Conservation (phyloP, 2,113 vertebrate species). For the Syngnathus scovelli region DNA sequence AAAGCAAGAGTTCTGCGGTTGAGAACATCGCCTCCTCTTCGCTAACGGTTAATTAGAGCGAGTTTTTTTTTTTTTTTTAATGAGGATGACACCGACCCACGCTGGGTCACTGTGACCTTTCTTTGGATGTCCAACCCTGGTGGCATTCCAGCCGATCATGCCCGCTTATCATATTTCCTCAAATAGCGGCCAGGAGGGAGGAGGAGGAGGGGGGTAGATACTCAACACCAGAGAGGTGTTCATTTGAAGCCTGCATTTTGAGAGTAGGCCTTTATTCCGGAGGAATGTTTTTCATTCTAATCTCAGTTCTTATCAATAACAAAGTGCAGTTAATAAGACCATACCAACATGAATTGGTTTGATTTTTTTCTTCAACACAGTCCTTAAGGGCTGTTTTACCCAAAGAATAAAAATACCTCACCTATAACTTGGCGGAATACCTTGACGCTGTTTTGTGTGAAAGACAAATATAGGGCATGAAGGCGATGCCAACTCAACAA, state of each 20-base stretch:
- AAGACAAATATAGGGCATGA: too few species aligned
- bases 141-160: conserved; percentile 32
- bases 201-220: too few species aligned
- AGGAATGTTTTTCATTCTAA: background rate
- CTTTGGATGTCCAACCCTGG: conserved; percentile 36
- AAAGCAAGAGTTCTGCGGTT: conserved; percentile 41
- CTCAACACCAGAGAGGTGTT: background rate
- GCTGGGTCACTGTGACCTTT: conserved; percentile 70
- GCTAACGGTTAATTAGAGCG: conserved; percentile 52
- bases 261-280: background rate
- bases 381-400: background rate
- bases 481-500: too few species aligned
- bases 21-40: conserved; percentile 45
- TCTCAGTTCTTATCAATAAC: background rate
- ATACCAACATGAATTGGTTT: background rate
- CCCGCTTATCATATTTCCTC: conserved; percentile 19
- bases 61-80: conserved; percentile 58
- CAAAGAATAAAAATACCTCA: background rate
- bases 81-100: conserved; percentile 63
- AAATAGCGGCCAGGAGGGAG: background rate
- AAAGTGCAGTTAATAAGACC: background rate
- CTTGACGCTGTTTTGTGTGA: too few species aligned
- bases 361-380: background rate
- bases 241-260: background rate
- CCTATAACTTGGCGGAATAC: too few species aligned